Base-by-base conservation (phyloP, 2,797 vertebrate species). In the Cyclopterus lumpus region DNA sequence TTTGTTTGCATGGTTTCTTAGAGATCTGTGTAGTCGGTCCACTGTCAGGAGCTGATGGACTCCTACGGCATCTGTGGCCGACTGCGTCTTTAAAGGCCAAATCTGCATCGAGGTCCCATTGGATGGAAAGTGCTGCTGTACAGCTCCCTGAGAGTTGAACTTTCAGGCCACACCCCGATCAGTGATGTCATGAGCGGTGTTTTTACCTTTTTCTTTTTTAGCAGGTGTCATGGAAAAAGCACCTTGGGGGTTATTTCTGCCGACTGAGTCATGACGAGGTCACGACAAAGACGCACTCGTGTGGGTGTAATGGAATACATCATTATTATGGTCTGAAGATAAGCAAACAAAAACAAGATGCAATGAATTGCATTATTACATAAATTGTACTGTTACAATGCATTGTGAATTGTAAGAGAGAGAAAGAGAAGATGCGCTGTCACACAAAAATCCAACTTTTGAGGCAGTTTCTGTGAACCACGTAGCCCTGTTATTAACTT, bases 171-270 rank as follows among this genome's bases (percentile, higher is more conserved):
- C 60, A 0, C 74, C 85, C 66, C 61, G 22, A 1, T 22, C 14
- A 5, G 54, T 86, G 82, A 86, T 24, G 58, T 89, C 84, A 88
- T 8, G 15, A 76, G 57, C 79, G 75, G 68, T 59, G 62, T 64
- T 70, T 38, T 54, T 15, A 7, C 12, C 22, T 3, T 6, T 54
- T 6, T 16, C 3, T 44, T 20, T 36, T 60, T 69, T 38, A 53
- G 48, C 57, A 57, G 59, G 14, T 55, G 71, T 85, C 71, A 76
- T 73, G 81, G 81, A 80, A 89, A 84, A 55, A 77, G 72, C 38
- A 40, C 38, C 42, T 44, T 77, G 49, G 22, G 30, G 28, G 20
- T 54, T 72, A 65, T 82, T 77, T 87, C 38, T 75, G 0, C 15
- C 22, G 2, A 0, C 51, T 59, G 51, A 8, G 22, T 78, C 68